A percentile compares a stretch with the other conserved stretches of the same genome.
Conservation (phyloP, 2,797 vertebrate genomes). For the Chelidonichthys spinosus region DNA sequence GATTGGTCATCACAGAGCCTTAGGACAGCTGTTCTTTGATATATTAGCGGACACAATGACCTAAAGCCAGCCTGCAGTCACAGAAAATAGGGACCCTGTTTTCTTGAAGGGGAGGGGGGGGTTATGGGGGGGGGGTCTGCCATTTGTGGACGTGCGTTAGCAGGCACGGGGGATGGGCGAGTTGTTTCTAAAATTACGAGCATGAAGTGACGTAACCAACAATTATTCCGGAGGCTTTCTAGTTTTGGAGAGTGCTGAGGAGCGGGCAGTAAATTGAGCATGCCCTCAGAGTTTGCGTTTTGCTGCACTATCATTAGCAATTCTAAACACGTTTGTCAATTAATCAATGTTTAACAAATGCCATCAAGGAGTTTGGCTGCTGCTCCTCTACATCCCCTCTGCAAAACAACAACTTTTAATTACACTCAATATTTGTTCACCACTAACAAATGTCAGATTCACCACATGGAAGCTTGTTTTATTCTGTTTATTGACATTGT, state of each 20-base stretch:
- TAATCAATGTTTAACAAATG: constrained; percentile 74
- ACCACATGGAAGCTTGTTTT: constrained; percentile 2
- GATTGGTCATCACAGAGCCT: constrained; percentile 86
- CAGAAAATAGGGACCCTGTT: constrained; percentile 87
- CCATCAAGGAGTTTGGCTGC: constrained; percentile 59
- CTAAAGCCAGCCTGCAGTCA: constrained; percentile 87
- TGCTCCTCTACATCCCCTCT: constrained; percentile 34
- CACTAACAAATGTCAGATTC: constrained; percentile 20
- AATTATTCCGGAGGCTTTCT: constrained; percentile 76
- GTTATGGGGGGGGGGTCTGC: constrained; percentile 49
- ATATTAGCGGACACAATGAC: constrained; percentile 89
- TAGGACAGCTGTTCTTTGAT: constrained; percentile 97
- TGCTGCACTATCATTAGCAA: constrained; percentile 71
- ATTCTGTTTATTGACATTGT: neutral
- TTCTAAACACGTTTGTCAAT: constrained; percentile 74
- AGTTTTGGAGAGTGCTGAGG: constrained; percentile 64
- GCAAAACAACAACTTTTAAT: constrained; percentile 59
- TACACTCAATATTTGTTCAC: constrained; percentile 21
- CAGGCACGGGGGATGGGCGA: constrained; percentile 74
- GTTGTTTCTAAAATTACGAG: constrained; percentile 86
- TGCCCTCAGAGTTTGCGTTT: constrained; percentile 45
- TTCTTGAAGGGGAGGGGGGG: constrained; percentile 73
- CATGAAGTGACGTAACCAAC: constrained; percentile 80
- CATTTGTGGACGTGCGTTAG: constrained; percentile 85
- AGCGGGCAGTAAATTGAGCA: constrained; percentile 55